Conservation (phyloP, 1,140 invertebrate species). For the Bombus sylvicola region DNA sequence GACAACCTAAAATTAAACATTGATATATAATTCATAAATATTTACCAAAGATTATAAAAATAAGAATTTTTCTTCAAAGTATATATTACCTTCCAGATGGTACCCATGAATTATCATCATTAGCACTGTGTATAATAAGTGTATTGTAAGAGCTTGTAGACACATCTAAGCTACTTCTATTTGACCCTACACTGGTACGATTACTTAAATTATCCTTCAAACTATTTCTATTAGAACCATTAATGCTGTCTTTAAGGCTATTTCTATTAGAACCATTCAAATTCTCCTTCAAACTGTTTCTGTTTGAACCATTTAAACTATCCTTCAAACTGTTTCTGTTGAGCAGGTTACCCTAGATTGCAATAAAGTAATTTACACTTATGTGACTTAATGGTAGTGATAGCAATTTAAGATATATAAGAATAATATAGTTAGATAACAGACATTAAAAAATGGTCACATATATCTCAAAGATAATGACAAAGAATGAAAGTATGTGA, state of each 20-base stretch:
- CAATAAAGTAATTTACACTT: slow-evolving; percentile 32
- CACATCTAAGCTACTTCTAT: slow-evolving; percentile 88
- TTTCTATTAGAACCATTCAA: slow-evolving; percentile 86
- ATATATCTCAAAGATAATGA: not conserved
- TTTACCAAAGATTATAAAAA: slow-evolving; percentile 10
- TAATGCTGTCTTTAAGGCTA: slow-evolving; percentile 88
- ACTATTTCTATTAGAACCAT: slow-evolving; percentile 84
- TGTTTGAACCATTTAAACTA: slow-evolving; percentile 85
- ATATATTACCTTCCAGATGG: slow-evolving; percentile 82
- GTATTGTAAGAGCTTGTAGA: slow-evolving; percentile 91
- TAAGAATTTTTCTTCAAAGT: not conserved
- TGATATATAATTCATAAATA: not conserved
- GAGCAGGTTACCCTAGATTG: slow-evolving; percentile 75
- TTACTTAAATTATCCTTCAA: slow-evolving; percentile 81
- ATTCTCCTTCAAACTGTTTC: slow-evolving; percentile 86
- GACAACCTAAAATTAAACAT: slow-evolving; percentile 71
- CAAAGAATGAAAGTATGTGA: not conserved
- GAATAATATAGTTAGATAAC: slow-evolving; percentile 9
- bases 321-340: slow-evolving; percentile 81
- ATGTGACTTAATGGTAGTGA: slow-evolving; percentile 22
- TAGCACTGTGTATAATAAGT: slow-evolving; percentile 90
- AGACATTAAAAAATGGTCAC: not conserved
- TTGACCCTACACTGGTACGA: slow-evolving; percentile 83
- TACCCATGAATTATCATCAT: slow-evolving; percentile 87
- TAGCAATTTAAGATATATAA: slow-evolving; percentile 6